Evolutionary conservation across 2,888 invertebrate genomes (phyloP).

Genomic region (Scrobipalpa costella): DNA sequence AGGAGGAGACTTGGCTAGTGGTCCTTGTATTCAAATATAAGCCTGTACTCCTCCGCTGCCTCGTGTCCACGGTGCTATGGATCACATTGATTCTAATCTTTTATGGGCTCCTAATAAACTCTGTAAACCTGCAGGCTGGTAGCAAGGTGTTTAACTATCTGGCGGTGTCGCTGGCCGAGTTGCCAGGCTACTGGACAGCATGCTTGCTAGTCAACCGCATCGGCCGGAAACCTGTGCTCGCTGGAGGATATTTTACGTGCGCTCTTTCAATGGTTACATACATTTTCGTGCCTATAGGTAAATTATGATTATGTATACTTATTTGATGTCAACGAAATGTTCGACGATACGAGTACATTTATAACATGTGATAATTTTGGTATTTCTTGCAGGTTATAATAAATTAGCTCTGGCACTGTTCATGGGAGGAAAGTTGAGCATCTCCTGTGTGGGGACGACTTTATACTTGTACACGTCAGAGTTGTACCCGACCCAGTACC

Average conservation of each 20-base stretch:
- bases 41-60: slow-evolving; percentile 67
- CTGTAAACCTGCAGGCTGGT: slow-evolving; percentile 84
- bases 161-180: slow-evolving; percentile 83
- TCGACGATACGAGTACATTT: not conserved
- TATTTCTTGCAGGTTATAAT: not conserved
- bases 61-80: slow-evolving; percentile 87
- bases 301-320: slow-evolving; percentile 34
- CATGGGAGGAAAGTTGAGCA: slow-evolving; percentile 82
- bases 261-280: slow-evolving; percentile 69
- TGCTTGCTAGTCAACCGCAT: slow-evolving; percentile 82
- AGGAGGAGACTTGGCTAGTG: slow-evolving; percentile 48
- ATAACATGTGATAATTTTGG: not conserved
- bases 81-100: slow-evolving; percentile 89
- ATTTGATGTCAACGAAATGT: not conserved
- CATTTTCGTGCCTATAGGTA: slow-evolving; percentile 76
- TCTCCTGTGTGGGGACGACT: slow-evolving; percentile 83
- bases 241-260: slow-evolving; percentile 81
- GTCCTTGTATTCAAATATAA: slow-evolving; percentile 62
- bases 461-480: slow-evolving; percentile 85
- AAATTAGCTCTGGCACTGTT: slow-evolving; percentile 6
- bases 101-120: slow-evolving; percentile 89
- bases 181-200: slow-evolving; percentile 85
- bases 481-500: slow-evolving; percentile 85
- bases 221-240: slow-evolving; percentile 83
- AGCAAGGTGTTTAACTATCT: slow-evolving; percentile 88